These are phyloP conservation scores for Numenius arquata DNA, from an alignment of 2,113 vertebrate genomes.

Conservation along the genomic window DNA sequence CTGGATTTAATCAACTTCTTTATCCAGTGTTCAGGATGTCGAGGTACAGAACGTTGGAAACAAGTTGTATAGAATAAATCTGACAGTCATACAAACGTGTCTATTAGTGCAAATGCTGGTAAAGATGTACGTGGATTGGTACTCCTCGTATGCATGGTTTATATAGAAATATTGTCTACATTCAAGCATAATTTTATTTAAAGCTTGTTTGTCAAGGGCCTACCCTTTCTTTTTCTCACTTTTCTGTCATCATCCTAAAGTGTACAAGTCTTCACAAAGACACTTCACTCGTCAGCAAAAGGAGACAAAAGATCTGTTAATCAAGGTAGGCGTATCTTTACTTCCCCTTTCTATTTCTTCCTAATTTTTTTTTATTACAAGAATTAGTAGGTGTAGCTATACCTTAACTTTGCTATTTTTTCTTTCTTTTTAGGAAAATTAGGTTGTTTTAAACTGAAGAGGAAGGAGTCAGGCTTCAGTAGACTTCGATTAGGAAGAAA, in stretches of 20 bases:
- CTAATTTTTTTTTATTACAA: neutral
- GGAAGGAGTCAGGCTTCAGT: neutral
- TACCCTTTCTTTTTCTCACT: neutral
- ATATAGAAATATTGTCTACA: neutral
- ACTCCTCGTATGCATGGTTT: neutral
- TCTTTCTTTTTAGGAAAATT: neutral
- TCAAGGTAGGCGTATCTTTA: slow-evolving; percentile 8
- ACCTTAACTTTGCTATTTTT: neutral
- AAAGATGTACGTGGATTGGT: neutral
- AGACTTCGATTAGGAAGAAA: neutral
- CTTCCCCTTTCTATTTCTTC: neutral
- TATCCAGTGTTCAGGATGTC: slow-evolving; percentile 99
- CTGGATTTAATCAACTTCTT: slow-evolving; percentile 99
- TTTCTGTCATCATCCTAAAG: neutral
- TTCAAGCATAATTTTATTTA: neutral
- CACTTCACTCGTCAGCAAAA: neutral
- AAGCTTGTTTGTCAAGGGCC: slow-evolving; percentile 14
- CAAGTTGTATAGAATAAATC: slow-evolving; percentile 51
- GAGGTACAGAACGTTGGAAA: slow-evolving; percentile 83
- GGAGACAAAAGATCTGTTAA: neutral
- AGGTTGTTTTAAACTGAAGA: neutral
- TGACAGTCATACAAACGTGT: neutral
- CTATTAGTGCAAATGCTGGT: slow-evolving; percentile 7
- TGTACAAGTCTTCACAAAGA: neutral
- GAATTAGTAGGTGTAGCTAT: neutral